Conservation (phyloP, 2,113 vertebrate species). For the Machaerirhynchus nigripectus region DNA sequence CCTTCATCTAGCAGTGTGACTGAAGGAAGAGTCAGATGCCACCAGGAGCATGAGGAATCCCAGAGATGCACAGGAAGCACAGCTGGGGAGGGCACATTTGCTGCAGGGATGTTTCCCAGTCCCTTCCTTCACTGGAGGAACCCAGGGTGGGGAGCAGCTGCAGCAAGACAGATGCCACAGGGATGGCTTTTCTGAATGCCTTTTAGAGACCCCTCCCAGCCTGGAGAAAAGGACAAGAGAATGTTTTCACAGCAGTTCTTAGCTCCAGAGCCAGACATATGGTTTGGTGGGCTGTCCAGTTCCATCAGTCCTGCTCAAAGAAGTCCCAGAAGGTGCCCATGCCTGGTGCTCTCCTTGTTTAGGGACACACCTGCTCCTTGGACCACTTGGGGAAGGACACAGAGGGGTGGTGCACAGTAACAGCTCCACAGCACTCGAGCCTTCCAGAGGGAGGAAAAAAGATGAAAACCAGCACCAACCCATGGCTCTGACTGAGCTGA, state of each 20-base stretch:
- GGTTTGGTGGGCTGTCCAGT: not conserved
- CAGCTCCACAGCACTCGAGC: not conserved
- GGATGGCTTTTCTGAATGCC: not conserved
- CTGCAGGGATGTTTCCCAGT: not conserved
- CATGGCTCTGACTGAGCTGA: not conserved
- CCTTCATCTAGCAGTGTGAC: not conserved
- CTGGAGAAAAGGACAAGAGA: not conserved
- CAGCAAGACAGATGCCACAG: accelerated
- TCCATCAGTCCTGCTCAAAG: not conserved
- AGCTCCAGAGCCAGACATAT: not conserved
- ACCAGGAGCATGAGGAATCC: not conserved
- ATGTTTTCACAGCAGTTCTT: not conserved
- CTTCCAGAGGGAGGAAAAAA: not conserved
- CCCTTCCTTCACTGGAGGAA: not conserved
- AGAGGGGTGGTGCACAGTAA: accelerated
- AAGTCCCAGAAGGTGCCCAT: not conserved
- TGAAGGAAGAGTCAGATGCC: not conserved
- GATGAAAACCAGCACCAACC: not conserved
- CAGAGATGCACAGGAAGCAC: not conserved
- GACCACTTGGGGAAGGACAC: not conserved
- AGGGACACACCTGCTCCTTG: not conserved
- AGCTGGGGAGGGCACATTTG: not conserved
- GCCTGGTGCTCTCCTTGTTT: not conserved
- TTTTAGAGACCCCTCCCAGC: not conserved
- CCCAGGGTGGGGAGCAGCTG: not conserved